Conservation (phyloP, 2,113 vertebrate species). For the Corythornis vintsioides region DNA sequence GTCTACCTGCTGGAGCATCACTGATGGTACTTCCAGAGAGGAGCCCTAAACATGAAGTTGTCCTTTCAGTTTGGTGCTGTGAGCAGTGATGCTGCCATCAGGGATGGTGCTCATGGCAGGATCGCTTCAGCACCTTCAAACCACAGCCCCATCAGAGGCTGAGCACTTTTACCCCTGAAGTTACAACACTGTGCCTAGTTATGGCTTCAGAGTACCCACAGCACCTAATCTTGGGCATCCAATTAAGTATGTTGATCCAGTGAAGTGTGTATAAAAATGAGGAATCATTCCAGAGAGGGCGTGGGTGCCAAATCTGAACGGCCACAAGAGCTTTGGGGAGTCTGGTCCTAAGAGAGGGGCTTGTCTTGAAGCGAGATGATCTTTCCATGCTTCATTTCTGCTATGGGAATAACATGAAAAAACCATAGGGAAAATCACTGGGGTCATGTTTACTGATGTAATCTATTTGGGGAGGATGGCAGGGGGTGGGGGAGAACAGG, state of each 20-base stretch:
- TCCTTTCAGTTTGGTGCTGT: neutral
- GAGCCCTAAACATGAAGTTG: neutral
- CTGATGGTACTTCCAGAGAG: neutral
- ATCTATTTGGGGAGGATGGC: neutral
- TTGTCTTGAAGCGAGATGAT: neutral
- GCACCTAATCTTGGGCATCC: neutral
- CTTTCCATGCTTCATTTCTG: neutral
- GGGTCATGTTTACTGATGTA: neutral
- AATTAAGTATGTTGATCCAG: neutral
- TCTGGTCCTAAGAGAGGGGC: rapidly evolving
- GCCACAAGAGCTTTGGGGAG: neutral
- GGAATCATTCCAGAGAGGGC: neutral
- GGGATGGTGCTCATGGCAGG: rapidly evolving
- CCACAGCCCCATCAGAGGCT: rapidly evolving
- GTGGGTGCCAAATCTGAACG: neutral
- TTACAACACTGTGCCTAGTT: neutral
- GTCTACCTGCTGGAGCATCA: neutral
- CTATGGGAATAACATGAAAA: neutral
- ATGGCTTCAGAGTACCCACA: neutral
- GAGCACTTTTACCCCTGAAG: neutral
- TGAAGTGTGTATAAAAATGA: neutral
- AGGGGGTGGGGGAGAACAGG: neutral
- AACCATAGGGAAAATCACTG: neutral
- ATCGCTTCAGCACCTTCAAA: neutral
- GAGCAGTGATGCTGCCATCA: neutral